Evolutionary conservation across 2,888 invertebrate species (phyloP), one percentile per base, ranked within the genome.

Genomic region (Scaptomyza caliginosa): DNA sequence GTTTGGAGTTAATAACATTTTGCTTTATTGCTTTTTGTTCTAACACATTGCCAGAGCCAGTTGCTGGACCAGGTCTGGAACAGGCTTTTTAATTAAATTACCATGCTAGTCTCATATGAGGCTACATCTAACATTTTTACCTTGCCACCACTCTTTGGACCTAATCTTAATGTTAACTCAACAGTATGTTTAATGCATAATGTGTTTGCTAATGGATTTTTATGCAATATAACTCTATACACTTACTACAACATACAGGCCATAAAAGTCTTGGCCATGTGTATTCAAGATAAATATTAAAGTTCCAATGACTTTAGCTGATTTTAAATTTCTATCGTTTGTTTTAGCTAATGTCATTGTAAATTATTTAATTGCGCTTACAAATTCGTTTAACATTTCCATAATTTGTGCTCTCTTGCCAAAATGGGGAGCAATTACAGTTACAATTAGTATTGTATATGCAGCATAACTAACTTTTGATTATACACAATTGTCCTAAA

Each of bases 151-250:
- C 19, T 6, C 54, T 60, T 51, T n/a, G n/a, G n/a, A 50, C 66
- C 67, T 75, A 63, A 74, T 52, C 55, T 72, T 63, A 87, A 65
- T 88, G 88, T 86, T 88, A 79, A 85, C 83, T 85, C 68, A 71
- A 50, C 50, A 54, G 52, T 58, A 50, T 59, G 24, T 59, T 58
- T 71, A 52, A 50, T 67, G 48, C 46, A 63, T 72, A 54, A 48
- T 71, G 67, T 59, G 64, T 54, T 56, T 45, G 21, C 59, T 21
- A 24, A 34, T 13, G n/a, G 19, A 43, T 43, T 60, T 43, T 11
- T 28, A 24, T 26, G n/a, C 26, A 36, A 21, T 36, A 59, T 69
- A 39, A 43, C 54, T 39, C 52, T 76, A 60, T 66, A 69, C 63
- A 78, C 21, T 45, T 58, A 58, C 54, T 68, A 52, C 40, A 58